Evolutionary conservation across 2,888 invertebrate species (phyloP).

Genomic region (Adineta ricciae): DNA sequence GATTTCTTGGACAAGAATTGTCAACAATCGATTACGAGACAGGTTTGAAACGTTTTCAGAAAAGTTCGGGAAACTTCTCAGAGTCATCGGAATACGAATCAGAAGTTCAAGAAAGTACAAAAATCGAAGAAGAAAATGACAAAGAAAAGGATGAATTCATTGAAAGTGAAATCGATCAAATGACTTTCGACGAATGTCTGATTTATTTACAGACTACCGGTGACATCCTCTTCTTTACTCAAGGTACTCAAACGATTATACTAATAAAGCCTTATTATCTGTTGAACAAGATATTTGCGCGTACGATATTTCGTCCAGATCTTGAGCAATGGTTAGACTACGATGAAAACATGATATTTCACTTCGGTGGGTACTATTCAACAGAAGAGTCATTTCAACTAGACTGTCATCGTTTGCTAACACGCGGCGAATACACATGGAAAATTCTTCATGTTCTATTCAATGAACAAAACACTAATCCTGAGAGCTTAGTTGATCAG

Average conservation of each 20-base stretch:
- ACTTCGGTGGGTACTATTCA: background rate
- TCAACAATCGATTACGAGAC: background rate
- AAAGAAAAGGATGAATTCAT: background rate
- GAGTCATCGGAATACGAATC: background rate
- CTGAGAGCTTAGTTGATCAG: background rate
- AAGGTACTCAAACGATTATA: background rate
- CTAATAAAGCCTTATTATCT: background rate
- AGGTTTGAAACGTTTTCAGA: background rate
- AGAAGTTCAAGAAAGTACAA: background rate
- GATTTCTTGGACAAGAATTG: background rate
- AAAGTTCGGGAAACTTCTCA: background rate
- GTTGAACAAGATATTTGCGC: background rate
- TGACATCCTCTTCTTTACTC: background rate
- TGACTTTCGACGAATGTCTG: background rate
- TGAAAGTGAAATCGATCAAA: background rate
- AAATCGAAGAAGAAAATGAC: background rate
- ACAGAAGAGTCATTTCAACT: background rate
- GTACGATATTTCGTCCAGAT: background rate
- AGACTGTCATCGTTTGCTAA: background rate
- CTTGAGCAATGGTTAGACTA: background rate
- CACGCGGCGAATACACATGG: background rate
- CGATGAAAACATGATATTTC: conserved; percentile 6
- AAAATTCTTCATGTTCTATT: background rate
- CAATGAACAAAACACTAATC: background rate
- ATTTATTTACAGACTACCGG: background rate